Conservation (phyloP, 2,888 invertebrate species). For the Pyrgus malvae region DNA sequence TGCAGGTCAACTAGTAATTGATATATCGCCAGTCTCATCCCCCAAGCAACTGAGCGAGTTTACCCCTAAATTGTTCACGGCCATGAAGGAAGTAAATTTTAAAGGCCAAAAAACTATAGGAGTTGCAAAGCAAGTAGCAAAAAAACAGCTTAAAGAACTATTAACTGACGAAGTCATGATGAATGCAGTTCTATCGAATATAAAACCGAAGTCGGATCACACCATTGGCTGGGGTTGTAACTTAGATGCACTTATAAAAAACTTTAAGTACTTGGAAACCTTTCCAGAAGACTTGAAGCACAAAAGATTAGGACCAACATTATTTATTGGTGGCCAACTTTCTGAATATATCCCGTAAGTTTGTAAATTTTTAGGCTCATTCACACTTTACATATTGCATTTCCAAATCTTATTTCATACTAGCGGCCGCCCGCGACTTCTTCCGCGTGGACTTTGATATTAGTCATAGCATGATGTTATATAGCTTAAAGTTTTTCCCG, state of each 20-base stretch:
- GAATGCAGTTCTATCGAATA: slow-evolving; percentile 71
- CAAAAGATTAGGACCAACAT: slow-evolving; percentile 83
- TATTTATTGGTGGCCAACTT: slow-evolving; percentile 91
- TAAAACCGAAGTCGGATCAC: slow-evolving; percentile 63
- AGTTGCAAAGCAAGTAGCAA: slow-evolving; percentile 46
- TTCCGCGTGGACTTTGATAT: too few species aligned
- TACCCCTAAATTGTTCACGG: slow-evolving; percentile 83
- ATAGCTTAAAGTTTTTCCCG: too few species aligned
- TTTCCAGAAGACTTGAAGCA: slow-evolving; percentile 79
- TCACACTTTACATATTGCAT: too few species aligned
- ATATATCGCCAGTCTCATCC: slow-evolving; percentile 84
- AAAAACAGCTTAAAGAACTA: slow-evolving; percentile 44
- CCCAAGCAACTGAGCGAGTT: slow-evolving; percentile 74
- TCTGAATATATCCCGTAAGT: slow-evolving; percentile 90
- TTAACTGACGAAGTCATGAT: slow-evolving; percentile 82
- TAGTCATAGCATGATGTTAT: too few species aligned
- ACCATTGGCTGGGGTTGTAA: slow-evolving; percentile 88
- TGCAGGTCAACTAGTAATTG: slow-evolving; percentile 84
- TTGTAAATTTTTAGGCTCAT: background rate
- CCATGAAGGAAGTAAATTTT: slow-evolving; percentile 57
- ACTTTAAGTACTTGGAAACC: slow-evolving; percentile 82
- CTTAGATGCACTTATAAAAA: slow-evolving; percentile 84
- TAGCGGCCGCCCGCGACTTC: too few species aligned
- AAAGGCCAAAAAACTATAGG: slow-evolving; percentile 43
- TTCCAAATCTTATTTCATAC: too few species aligned